Base-by-base conservation (phyloP, 2,113 vertebrate species). In the Lasiurus borealis region DNA sequence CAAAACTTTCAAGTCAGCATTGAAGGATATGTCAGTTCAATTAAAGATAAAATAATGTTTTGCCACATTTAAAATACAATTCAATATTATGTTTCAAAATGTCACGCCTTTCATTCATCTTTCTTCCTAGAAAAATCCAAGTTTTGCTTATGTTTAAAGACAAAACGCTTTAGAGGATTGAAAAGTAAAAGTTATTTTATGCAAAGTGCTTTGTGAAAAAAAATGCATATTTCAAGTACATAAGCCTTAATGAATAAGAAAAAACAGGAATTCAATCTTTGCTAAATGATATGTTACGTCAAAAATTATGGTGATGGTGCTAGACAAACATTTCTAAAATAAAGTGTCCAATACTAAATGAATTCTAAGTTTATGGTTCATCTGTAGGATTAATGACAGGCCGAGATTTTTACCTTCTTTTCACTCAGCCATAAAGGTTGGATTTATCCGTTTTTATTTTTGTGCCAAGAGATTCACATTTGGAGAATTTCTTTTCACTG, bases 291-390 rank as follows among this genome's bases (percentile, higher is more conserved):
- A 95, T 82, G 52, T 77, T 93, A 78, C 81, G 82, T 96, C 86
- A 75, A 75, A 96, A 94, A 84, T 89, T 76, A 95, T 94, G 57
- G 8, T 69, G 75, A 84, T 8, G 9, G 29, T 4, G 14, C 31
- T 91, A 71, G 48, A 82, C 50, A 96, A 94, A 89, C 29, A 93
- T 84, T 86, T 96, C 93, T 95, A 95, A 96, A 91, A 96, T 95
- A 96, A 96, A 76, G 4, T 72, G 75, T 76, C 31, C 31, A 88
- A 23, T 50, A 89, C 8, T 88, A 78, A 88, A 52, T 73, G 75
- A 71, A 80, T 89, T 36, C 21, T 52, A 76, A 66, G 4, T 75
- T 83, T 64, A 88, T 75, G 52, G 40, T 76, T 93, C 48, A 88
- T 88, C 85, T 85, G 59, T 83, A 86, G 57, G 62, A 87, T 88